Conservation (phyloP, 2,797 vertebrate species). For the Steatocranus sp. region DNA sequence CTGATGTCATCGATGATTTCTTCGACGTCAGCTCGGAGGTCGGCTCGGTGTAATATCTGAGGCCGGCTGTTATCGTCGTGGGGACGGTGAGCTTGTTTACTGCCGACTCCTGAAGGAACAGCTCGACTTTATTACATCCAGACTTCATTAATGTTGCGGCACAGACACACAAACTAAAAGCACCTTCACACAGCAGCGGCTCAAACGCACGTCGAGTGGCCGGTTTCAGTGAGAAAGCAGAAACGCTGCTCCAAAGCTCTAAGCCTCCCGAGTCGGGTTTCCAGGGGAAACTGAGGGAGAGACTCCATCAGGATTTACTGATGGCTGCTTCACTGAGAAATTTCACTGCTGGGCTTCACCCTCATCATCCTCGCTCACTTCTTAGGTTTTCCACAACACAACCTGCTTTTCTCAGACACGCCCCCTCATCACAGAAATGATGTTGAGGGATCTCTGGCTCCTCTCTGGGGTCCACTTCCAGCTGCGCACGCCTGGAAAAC, state of each 20-base stretch:
- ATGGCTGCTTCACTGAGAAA: neutral
- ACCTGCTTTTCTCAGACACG: neutral
- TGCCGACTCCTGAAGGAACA: neutral
- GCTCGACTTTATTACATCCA: neutral
- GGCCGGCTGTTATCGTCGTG: neutral
- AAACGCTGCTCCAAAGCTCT: neutral
- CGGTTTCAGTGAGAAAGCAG: neutral
- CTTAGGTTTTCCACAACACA: neutral
- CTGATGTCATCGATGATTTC: neutral
- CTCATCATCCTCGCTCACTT: neutral
- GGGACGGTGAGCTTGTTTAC: neutral
- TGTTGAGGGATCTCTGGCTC: neutral
- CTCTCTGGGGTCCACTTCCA: neutral
- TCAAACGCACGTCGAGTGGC: neutral
- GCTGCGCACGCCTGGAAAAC: neutral
- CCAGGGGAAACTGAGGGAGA: neutral
- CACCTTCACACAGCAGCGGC: neutral
- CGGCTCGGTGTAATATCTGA: neutral
- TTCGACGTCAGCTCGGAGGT: neutral
- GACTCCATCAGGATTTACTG: neutral
- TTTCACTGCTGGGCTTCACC: neutral
- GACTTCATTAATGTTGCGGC: conserved; percentile 2
- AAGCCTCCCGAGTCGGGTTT: neutral
- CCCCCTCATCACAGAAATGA: neutral
- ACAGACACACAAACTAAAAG: neutral